Base-by-base conservation (phyloP, 1,140 invertebrate species). In the Drosophila yakuba region DNA sequence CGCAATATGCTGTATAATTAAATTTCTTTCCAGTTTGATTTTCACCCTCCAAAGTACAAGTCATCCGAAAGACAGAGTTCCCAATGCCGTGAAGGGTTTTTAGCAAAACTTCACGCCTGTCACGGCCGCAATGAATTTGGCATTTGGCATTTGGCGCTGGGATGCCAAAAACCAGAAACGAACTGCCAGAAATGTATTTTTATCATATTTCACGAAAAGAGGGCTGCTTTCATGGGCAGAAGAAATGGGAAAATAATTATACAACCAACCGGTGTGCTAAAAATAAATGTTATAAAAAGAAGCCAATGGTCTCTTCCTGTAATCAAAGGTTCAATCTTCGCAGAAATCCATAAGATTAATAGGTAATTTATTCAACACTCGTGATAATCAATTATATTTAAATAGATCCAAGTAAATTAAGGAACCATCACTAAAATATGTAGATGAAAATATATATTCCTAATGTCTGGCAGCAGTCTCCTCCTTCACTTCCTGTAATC, bases 11-110 rank as follows among this genome's bases (percentile, higher is more conserved):
- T 61, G 67, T 89, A 83, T 88, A 88, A 88, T 89, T 88, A 88
- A 88, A 88, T 88, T 88, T 88, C 83, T 88, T 88, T 88, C 77
- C 84, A 58, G 81, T 88, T 88, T 80, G 84, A 88, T 88, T 89
- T 88, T 88, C 84, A 83, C 83, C 84, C 83, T 78, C 50, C 66
- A 82, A 86, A 55, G 75, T 76, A 83, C 86, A 88, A 88, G 79
- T 88, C 84, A 88, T 88, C 52, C 62, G 57, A 44, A 43, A 52
- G 51, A 75, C 69, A 59, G 55, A 78, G 61, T 59, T 74, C 54
- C 62, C 45, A 76, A 57, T 78, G 68, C 45, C 66, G 51, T 86
- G 63, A 88, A 88, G 84, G 79, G 83, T 83, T 80, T 88, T 88
- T 60, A 74, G 67, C 64, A 20, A 66, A 86, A 79, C 83, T 83